These are phyloP conservation scores for Alloscopus bannaensis DNA, from an alignment of 2,888 invertebrate species.

Conservation along the genomic window DNA sequence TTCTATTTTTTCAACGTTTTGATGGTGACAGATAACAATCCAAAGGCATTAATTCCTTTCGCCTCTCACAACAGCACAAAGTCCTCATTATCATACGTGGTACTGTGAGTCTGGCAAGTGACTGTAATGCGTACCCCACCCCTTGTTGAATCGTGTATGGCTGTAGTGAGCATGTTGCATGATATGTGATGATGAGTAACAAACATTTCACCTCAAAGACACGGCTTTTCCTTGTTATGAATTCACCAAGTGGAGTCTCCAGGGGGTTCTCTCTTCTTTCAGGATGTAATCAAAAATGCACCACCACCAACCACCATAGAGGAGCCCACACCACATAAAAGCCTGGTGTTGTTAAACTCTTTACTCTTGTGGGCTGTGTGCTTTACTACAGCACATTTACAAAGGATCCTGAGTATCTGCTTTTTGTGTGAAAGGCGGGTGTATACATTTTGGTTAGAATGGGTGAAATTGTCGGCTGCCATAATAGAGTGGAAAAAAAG, in stretches of 20 bases:
- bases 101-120: neutral
- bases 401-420: neutral
- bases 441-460: neutral
- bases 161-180: neutral
- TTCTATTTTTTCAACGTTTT: too few relatives aligned
- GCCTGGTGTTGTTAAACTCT: slow-evolving; percentile 4
- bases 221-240: neutral
- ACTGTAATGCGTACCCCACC: neutral
- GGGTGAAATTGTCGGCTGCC: neutral
- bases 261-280: neutral
- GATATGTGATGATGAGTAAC: slow-evolving; percentile 4
- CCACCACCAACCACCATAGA: neutral
- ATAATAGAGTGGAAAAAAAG: slow-evolving; percentile 7
- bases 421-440: neutral
- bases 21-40: slow-evolving; percentile 26
- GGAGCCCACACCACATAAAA: slow-evolving; percentile 3
- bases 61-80: slow-evolving; percentile 5
- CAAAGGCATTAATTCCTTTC: slow-evolving; percentile 21
- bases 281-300: neutral
- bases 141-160: too few relatives aligned
- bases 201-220: slow-evolving; percentile 4
- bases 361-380: neutral
- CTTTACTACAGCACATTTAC: neutral
- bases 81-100: slow-evolving; percentile 10
- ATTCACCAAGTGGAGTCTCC: neutral